Percentiles rank a stretch among this genome's conserved stretches.
phyloP scores from a whole-genome alignment of 2,113 vertebrate genomes.

The Elephantulus edwardii region DNA sequence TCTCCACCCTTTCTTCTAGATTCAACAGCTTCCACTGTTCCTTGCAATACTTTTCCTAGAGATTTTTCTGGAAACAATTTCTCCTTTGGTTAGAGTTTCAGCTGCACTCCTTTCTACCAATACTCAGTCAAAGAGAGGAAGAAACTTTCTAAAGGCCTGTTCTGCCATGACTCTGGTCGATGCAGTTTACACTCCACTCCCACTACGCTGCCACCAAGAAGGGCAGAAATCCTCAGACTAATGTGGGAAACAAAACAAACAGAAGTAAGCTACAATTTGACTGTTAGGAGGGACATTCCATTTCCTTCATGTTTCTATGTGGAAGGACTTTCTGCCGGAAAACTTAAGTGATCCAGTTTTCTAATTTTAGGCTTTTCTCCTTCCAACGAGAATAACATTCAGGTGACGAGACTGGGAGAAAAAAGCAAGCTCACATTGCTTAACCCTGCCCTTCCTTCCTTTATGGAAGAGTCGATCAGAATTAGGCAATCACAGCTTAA shows the following conservation, averaged over 20 bases:
- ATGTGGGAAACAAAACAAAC: background rate
- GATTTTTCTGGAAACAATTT: too few relatives aligned
- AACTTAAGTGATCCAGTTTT: background rate
- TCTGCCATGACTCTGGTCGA: too few relatives aligned
- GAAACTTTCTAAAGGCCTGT: too few relatives aligned
- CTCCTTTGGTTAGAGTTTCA: too few relatives aligned
- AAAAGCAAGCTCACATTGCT: background rate
- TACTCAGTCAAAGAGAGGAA: too few relatives aligned
- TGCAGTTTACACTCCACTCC: too few relatives aligned
- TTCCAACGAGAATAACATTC: background rate
- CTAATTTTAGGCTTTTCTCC: background rate
- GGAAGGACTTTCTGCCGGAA: background rate
- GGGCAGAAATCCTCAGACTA: background rate
- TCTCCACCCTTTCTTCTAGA: too few relatives aligned
- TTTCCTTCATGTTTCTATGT: slow-evolving; percentile 11
- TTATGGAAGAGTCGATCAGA: background rate
- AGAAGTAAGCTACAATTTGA: background rate
- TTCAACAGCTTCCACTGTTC: too few relatives aligned
- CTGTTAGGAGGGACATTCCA: background rate
- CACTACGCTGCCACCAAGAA: too few relatives aligned
- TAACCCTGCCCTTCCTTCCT: background rate
- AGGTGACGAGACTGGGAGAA: background rate
- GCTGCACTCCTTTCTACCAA: too few relatives aligned
- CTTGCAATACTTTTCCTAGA: too few relatives aligned
- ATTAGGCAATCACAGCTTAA: background rate